Base-by-base conservation (phyloP, 2,888 invertebrate species). In the Trachelus stipa region DNA sequence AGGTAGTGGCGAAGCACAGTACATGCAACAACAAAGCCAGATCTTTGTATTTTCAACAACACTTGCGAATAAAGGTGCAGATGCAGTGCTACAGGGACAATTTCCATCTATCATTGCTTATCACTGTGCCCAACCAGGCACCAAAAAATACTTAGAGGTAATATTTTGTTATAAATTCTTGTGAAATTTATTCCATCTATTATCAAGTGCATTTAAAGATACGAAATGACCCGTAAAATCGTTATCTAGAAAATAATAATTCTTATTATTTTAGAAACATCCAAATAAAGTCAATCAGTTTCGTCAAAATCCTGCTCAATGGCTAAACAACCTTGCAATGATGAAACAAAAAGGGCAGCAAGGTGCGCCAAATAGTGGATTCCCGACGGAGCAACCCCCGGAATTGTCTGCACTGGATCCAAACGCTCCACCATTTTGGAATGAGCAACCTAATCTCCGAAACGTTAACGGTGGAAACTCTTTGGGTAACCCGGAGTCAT, bases 1-100 rank as follows among this genome's bases (percentile, higher is more conserved):
- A 35, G 94, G 95, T 83, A 95, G 96, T 82, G 96, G 96, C 94
- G 97, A 97, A 93, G 96, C 96, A 83, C 95, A 95, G 89, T 96
- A 96, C 88, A 96, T 96, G 96, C 97, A 98, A 93, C 98, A 99
- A 92, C 98, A 98, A 92, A 98, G 97, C 92, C 98, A 98, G 92
- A 98, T 99, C 91, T 99, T 98, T 94, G 98, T 99, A 85, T 99
- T 99, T 93, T 97, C 98, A 34, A 98, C 99, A 12, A 93, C 95
- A 87, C 92, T 98, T 92, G 99, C 98, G 4, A 99, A 99, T 92
- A 96, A 97, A 90, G 98, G 98, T 9, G 98, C 98, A 0, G 98
- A 99, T 87, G 95, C 97, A 23, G 98, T 98, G 23, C 92, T 97
- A 81, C 96, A 96, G 81, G 97, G 98, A 3, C 97, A 97, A 88